Evolutionary conservation across 2,888 invertebrate species (phyloP).

Genomic region (Ecdyonurus torrentis): DNA sequence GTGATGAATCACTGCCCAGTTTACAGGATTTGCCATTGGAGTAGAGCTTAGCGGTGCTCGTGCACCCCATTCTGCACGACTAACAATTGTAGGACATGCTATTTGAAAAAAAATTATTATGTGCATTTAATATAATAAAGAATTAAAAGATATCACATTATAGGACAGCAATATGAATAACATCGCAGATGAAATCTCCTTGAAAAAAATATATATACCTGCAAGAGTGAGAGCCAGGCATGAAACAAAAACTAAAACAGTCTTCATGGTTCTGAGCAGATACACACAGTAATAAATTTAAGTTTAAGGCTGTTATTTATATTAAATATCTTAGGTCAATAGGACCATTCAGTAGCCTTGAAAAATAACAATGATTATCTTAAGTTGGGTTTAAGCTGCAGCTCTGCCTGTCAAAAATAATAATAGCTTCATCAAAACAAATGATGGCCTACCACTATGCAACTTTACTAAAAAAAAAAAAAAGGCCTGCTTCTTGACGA

Average conservation of each 20-base stretch:
- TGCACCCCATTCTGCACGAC: slow-evolving; percentile 38
- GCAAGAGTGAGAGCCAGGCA: background rate
- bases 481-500: too few species aligned
- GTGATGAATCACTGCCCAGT: slow-evolving; percentile 26
- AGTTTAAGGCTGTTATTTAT: too few species aligned
- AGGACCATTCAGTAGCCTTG: too few species aligned
- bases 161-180: background rate
- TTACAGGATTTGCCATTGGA: slow-evolving; percentile 18
- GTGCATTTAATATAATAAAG: background rate
- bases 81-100: slow-evolving; percentile 25
- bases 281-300: too few species aligned
- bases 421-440: too few species aligned
- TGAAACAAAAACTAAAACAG: background rate
- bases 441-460: too few species aligned
- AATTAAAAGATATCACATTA: too few species aligned
- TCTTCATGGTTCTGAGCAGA: background rate
- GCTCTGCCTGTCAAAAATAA: too few species aligned
- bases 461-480: too few species aligned
- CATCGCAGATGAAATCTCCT: background rate
- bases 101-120: background rate
- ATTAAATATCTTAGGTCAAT: too few species aligned
- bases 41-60: slow-evolving; percentile 16
- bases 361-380: too few species aligned
- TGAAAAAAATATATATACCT: background rate
- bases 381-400: too few species aligned